These are phyloP conservation scores for Macrotus californicus DNA, from an alignment of 2,113 vertebrate genomes.

Conservation along the genomic window DNA sequence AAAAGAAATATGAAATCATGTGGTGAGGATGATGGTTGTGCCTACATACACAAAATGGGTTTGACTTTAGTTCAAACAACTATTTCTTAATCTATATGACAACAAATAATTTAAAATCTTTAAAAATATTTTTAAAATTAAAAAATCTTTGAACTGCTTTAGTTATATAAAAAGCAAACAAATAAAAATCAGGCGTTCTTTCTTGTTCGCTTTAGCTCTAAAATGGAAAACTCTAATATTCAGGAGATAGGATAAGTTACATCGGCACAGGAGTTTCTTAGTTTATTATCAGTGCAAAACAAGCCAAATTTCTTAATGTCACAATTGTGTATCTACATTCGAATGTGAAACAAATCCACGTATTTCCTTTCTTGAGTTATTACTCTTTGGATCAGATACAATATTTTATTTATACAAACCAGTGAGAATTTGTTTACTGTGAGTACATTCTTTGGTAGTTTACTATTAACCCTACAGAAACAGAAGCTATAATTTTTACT, in stretches of 20 bases:
- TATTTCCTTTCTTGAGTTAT: constrained; percentile 54
- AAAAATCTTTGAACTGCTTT: not conserved
- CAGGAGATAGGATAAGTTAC: not conserved
- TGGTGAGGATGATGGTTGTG: not conserved
- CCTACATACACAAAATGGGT: not conserved
- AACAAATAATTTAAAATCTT: not conserved
- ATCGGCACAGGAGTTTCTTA: not conserved
- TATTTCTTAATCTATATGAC: not conserved
- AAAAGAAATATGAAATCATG: not conserved
- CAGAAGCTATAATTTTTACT: constrained; percentile 5
- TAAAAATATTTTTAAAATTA: not conserved
- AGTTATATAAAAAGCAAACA: not conserved
- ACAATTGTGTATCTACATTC: constrained; percentile 31
- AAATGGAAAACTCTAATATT: not conserved
- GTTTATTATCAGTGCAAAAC: not conserved
- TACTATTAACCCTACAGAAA: not conserved
- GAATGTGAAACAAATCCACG: constrained; percentile 47
- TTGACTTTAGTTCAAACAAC: not conserved
- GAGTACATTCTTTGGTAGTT: not conserved
- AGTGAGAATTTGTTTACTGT: constrained; percentile 54
- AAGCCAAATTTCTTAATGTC: not conserved
- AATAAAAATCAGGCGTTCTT: not conserved
- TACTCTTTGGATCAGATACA: not conserved
- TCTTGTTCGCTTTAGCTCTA: not conserved
- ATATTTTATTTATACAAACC: constrained; percentile 63